Conservation (phyloP, 92 coral and sea anemone species). For the Bergia sp. region DNA sequence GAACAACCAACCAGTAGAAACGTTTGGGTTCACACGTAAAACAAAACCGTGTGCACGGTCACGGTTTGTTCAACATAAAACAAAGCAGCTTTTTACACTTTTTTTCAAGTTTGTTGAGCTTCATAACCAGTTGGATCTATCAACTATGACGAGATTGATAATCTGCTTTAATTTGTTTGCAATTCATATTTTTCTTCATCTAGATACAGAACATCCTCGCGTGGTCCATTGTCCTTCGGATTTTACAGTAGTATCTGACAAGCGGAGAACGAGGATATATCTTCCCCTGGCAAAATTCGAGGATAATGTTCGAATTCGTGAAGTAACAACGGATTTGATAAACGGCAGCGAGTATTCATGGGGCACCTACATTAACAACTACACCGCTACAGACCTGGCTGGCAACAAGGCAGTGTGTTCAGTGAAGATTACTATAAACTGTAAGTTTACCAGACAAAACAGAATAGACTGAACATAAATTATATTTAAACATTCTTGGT, state of each 20-base stretch:
- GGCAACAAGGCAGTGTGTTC: slow-evolving; percentile 56
- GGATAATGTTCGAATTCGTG: slow-evolving; percentile 62
- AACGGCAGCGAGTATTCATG: slow-evolving; percentile 59
- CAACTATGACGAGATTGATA: not conserved
- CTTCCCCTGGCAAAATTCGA: slow-evolving; percentile 56
- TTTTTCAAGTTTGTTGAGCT: too few relatives aligned
- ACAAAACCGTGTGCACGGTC: too few relatives aligned
- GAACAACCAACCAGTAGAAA: too few relatives aligned
- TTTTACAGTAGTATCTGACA: not conserved
- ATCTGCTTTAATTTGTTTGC: not conserved
- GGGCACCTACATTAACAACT: slow-evolving; percentile 57
- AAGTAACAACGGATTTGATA: slow-evolving; percentile 34
- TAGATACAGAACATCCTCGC: slow-evolving; percentile 63
- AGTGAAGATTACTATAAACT: not conserved
- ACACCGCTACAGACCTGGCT: slow-evolving; percentile 64
- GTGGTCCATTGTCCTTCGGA: slow-evolving; percentile 50
- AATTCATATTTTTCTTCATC: not conserved
- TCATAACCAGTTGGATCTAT: too few relatives aligned
- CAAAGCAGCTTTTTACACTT: too few relatives aligned
- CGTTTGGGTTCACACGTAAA: too few relatives aligned
- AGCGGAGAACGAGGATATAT: not conserved
- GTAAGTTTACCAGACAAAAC: not conserved
- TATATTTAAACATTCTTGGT: too few relatives aligned
- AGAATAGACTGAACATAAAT: too few relatives aligned
- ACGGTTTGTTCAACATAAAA: too few relatives aligned